Conservation (phyloP, 2,888 invertebrate genomes). For the Hipparchia semele region DNA sequence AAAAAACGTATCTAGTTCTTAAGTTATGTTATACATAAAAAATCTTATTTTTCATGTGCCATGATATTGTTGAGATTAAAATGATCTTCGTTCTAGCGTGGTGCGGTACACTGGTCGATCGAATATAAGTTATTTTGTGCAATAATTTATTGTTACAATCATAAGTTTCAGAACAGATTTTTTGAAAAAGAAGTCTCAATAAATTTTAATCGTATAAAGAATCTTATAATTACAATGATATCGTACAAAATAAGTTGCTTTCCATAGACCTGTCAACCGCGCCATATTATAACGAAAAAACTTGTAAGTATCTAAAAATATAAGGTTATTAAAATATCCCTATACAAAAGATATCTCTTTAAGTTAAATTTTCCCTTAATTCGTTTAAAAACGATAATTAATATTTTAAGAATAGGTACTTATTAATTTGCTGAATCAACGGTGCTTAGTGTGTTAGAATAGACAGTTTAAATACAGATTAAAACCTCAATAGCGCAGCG, state of each 20-base stretch:
- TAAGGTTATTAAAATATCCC: conserved; percentile 1
- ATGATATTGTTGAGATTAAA: conserved; percentile 25
- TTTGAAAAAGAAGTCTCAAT: too few species aligned
- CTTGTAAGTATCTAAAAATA: too few species aligned
- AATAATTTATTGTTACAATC: background rate
- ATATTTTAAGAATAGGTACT: conserved; percentile 32
- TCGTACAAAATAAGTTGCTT: too few species aligned
- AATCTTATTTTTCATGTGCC: background rate
- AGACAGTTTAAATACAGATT: background rate
- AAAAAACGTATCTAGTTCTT: conserved; percentile 45
- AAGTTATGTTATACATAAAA: background rate
- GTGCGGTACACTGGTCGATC: background rate
- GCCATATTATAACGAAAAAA: too few species aligned
- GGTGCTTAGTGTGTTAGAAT: conserved; percentile 57
- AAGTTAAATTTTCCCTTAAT: conserved; percentile 2
- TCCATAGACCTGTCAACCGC: too few species aligned
- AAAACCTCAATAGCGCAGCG: background rate
- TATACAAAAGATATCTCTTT: conserved; percentile 15
- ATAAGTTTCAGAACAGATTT: too few species aligned
- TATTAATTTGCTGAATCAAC: conserved; percentile 65
- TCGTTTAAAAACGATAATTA: conserved; percentile 26
- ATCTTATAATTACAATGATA: too few species aligned
- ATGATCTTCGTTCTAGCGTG: background rate
- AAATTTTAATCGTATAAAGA: too few species aligned
- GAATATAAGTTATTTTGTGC: background rate